These are phyloP conservation scores for Agrotis clavis DNA, from an alignment of 2,888 invertebrate genomes.

Conservation along the genomic window DNA sequence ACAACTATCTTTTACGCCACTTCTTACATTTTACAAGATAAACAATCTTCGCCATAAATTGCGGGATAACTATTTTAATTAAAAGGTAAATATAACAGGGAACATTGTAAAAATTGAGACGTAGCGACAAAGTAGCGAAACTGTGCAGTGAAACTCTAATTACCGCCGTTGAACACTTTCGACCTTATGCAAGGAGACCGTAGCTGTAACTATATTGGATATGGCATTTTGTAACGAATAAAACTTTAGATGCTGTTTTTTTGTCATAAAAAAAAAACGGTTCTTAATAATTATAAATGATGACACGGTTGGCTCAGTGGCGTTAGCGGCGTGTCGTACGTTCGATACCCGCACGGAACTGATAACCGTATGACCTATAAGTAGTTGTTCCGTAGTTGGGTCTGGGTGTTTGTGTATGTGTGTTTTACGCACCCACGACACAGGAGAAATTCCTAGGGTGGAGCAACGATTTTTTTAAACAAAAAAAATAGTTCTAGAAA, in stretches of 20 bases:
- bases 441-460: too few species aligned
- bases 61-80: slow-evolving; percentile 56
- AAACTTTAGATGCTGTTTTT: neutral
- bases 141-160: slow-evolving; percentile 62
- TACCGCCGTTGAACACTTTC: slow-evolving; percentile 55
- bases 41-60: slow-evolving; percentile 35
- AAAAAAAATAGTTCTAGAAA: neutral
- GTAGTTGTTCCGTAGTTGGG: too few species aligned
- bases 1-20: neutral
- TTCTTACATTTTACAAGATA: slow-evolving; percentile 1
- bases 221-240: slow-evolving; percentile 1
- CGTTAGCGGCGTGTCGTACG: too few species aligned
- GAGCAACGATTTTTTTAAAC: too few species aligned
- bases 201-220: slow-evolving; percentile 12
- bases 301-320: too few species aligned
- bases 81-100: slow-evolving; percentile 58
- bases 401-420: too few species aligned
- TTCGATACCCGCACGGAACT: too few species aligned
- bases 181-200: slow-evolving; percentile 51
- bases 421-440: too few species aligned
- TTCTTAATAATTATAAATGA: too few species aligned
- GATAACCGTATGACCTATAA: too few species aligned
- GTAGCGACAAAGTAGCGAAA: slow-evolving; percentile 56
- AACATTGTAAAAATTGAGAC: slow-evolving; percentile 58
- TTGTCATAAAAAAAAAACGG: too few species aligned